Evolutionary conservation across 2,797 vertebrate species (phyloP).

Genomic region (Aplochiton taeniatus): DNA sequence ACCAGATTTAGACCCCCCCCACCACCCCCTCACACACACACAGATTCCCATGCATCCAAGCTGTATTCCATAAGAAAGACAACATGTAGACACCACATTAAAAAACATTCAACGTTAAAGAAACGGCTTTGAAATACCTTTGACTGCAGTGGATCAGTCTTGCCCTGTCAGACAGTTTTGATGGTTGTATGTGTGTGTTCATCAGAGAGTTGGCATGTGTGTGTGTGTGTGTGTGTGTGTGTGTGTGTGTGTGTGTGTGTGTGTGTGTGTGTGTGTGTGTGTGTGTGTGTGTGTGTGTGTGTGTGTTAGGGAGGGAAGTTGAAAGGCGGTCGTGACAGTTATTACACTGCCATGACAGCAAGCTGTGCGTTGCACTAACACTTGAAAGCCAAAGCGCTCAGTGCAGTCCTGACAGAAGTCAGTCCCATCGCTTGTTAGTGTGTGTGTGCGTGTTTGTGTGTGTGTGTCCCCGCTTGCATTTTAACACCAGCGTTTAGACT

Average conservation of each 20-base stretch:
- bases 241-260: background rate
- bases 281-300: background rate
- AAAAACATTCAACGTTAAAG: conserved; percentile 49
- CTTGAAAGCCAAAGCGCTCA: too few relatives aligned
- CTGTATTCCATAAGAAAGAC: conserved; percentile 3
- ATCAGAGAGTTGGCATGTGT: background rate
- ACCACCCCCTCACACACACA: too few relatives aligned
- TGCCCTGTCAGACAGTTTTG: conserved; percentile 41
- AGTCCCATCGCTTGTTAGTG: too few relatives aligned
- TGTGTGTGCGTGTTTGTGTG: too few relatives aligned
- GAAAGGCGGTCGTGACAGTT: too few relatives aligned
- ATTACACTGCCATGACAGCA: too few relatives aligned
- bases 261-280: background rate
- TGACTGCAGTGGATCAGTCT: conserved; percentile 54
- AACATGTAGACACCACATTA: conserved; percentile 38
- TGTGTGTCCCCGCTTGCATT: too few relatives aligned
- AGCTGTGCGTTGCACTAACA: too few relatives aligned
- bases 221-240: background rate
- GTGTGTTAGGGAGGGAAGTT: too few relatives aligned
- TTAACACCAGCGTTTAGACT: too few relatives aligned
- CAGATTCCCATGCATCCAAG: too few relatives aligned
- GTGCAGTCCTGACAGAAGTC: too few relatives aligned
- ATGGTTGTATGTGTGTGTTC: conserved; percentile 1
- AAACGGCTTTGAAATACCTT: conserved; percentile 49
- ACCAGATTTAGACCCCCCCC: conserved; percentile 41